Base-by-base conservation (phyloP, 2,797 vertebrate genomes). In the Furcifer pardalis region DNA sequence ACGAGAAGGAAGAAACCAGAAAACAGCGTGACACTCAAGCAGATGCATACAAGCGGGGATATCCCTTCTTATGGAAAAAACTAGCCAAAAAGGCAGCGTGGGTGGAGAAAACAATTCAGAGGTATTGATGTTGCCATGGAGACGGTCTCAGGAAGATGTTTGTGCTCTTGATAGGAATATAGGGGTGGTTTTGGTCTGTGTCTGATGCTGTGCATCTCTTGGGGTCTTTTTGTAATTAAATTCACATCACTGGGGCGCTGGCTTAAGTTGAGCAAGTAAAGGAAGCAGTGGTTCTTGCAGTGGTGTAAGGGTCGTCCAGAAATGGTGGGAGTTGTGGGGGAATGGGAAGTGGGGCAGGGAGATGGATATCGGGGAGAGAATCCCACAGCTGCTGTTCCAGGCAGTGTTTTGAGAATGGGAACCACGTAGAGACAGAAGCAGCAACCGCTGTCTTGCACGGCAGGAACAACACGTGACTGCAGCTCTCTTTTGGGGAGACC, bases 11-110 rank as follows among this genome's bases (percentile, higher is more conserved):
- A 63, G n/a, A 30, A 85, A 35, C 23, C 40, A 30, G n/a, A 68
- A 81, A 82, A 60, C 65, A 71, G 60, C 7, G 9, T 23, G 74
- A 77, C 13, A 9, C 49, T 27, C 15, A 59, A 52, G 40, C 3
- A 8, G 37, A 27, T 66, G 68, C 6, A 44, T 88, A 89, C 37
- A 91, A 90, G 86, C 80, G 91, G 91, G 91, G 90, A 90, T 91
- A 91, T n/a, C 92, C 92, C 91, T 68, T 84, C 83, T 82, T 56
- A 66, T 75, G 86, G 63, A 63, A 40, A 30, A 49, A 27, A 37
- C 37, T 9, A n/a, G 8, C 17, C 15, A 8, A 40, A 21, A 86
- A 91, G 44, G 78, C 79, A 81, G 82, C 3, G 84, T 89, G 89
- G 89, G 86, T 60, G 85, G 91, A 81, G 69, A 88, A 90, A 82